Base-by-base conservation (phyloP, 2,797 vertebrate species). In the Syngnathus acus region DNA sequence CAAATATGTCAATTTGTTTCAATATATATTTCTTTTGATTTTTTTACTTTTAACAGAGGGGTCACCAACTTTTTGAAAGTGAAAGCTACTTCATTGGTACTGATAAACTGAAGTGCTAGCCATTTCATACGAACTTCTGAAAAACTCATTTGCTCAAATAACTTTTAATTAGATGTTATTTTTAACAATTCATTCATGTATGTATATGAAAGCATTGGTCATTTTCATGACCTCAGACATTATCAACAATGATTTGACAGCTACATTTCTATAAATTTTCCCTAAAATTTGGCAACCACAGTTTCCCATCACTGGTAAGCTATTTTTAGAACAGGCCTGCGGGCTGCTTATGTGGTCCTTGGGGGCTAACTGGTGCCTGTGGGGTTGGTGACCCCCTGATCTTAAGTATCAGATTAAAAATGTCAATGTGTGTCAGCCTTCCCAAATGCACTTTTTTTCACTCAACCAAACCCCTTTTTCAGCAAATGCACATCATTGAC, bases 401-500 rank as follows among this genome's bases (percentile, higher is more conserved):
- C 9, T 9, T 9, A 51, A 4, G 1, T 21, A 51, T 9, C 19
- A 21, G n/a, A 51, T 51, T 9, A 51, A n/a, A n/a, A 9, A 9
- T 47, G 16, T 47, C 14, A 17, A 16, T 13, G 16, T 14, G 14
- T 47, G 45, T 16, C 5, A 3, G 16, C 45, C 45, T 51, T 51
- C 19, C 1, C 1, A 9, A 51, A n/a, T 10, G 2, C n/a, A 57
- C 26, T 37, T 57, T 57, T 37, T n/a, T 9, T n/a, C 19, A 9
- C 50, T 51, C 19, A n/a, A 3, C 21, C 48, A 50, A 19, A n/a
- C 17, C 16, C 45, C 19, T 17, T 51, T 51, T 37, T 72, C 17
- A 71, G 73, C 73, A 71, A 75, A 85, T 72, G 64, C 54, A 72
- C 78, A 72, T 84, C 86, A 82, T 85, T 86, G 81, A 82, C 84